A percentile compares a stretch with the other conserved stretches of the same genome.
Evolutionary conservation across 2,113 vertebrate genomes (phyloP).

Genomic region (Coracopsis vasa): DNA sequence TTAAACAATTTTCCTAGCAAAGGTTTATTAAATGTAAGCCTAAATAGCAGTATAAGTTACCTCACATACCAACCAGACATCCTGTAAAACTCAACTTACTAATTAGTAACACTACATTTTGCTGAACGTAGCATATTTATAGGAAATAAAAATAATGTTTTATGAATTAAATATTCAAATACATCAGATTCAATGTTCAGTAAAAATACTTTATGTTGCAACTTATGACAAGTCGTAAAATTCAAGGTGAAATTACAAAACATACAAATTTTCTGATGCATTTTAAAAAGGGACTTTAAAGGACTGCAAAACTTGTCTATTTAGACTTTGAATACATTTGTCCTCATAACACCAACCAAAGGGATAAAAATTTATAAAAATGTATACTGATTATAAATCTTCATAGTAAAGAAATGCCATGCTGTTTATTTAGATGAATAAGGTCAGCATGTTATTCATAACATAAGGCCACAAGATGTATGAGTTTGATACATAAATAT

Average conservation of each 20-base stretch:
- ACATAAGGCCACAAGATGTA: neutral
- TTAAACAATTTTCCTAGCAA: constrained; percentile 54
- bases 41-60: constrained; percentile 46
- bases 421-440: constrained; percentile 9
- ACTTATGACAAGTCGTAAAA: neutral
- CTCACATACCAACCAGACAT: constrained; percentile 11
- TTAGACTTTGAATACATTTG: neutral
- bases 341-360: neutral
- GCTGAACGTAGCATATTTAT: constrained; percentile 1
- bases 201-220: constrained; percentile 15
- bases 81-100: constrained; percentile 29
- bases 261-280: neutral
- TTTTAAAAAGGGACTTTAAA: neutral
- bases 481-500: constrained; percentile 21
- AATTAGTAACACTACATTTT: constrained; percentile 2
- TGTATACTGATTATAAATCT: neutral
- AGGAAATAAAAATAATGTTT: constrained; percentile 14
- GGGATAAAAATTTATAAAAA: neutral
- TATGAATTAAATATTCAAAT: constrained; percentile 49
- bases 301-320: neutral
- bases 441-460: neutral
- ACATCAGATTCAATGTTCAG: neutral
- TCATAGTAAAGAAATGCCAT: neutral
- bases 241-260: neutral
- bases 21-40: constrained; percentile 51